Conservation (phyloP, 2,888 invertebrate species). For the Drosophila incognita region DNA sequence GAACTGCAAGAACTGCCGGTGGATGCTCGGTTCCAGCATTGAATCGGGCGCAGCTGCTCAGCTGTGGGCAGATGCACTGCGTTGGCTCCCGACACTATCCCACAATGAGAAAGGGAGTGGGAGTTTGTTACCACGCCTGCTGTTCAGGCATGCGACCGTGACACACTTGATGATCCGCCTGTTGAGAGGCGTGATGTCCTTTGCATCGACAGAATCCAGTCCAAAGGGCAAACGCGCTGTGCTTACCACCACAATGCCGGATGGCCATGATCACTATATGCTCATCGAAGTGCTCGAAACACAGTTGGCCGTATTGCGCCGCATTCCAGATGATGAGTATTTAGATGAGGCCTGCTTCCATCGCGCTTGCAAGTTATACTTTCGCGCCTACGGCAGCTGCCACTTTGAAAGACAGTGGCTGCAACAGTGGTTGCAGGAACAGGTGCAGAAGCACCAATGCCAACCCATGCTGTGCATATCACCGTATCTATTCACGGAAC, state of each 20-base stretch:
- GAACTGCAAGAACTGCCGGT: conserved; percentile 76
- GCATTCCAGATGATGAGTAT: conserved; percentile 22
- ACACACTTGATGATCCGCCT: conserved; percentile 66
- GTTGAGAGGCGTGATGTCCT: conserved; percentile 60
- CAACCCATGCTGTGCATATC: conserved; percentile 79
- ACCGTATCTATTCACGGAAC: conserved; percentile 69
- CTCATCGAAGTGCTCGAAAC: conserved; percentile 82
- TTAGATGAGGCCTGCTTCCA: conserved; percentile 28
- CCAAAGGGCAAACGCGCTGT: conserved; percentile 50
- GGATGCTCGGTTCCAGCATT: conserved; percentile 71
- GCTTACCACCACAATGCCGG: conserved; percentile 73
- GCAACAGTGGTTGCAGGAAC: conserved; percentile 20
- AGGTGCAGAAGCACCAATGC: conserved; percentile 58
- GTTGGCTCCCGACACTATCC: conserved; percentile 28
- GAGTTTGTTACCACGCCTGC: conserved; percentile 18
- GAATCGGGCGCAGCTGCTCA: conserved; percentile 72
- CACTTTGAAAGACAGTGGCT: background rate
- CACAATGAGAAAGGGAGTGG: background rate
- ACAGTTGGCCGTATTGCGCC: conserved; percentile 74
- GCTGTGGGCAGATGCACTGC: conserved; percentile 79
- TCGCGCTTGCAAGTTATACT: conserved; percentile 66
- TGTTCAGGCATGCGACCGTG: conserved; percentile 50
- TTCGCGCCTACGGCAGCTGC: conserved; percentile 25
- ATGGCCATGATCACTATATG: conserved; percentile 70
- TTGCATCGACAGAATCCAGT: conserved; percentile 30